Evolutionary conservation across 1,140 invertebrate genomes (phyloP).

Genomic region (Cardiocondyla obscurior): DNA sequence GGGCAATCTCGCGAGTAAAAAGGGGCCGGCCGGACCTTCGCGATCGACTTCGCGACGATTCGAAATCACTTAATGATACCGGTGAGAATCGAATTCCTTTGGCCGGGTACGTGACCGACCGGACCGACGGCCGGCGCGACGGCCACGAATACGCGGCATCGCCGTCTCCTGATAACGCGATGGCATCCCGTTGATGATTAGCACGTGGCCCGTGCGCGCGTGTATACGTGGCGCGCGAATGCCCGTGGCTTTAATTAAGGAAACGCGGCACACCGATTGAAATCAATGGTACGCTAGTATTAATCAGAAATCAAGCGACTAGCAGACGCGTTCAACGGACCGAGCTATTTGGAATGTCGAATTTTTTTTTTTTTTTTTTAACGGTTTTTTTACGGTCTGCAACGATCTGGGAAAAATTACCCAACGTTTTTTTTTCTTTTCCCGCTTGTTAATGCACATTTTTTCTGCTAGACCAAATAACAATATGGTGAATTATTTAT

Average conservation of each 20-base stretch:
- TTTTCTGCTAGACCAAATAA: background rate
- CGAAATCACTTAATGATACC: slow-evolving; percentile 55
- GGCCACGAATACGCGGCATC: slow-evolving; percentile 37
- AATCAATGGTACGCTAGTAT: background rate
- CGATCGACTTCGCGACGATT: slow-evolving; percentile 56
- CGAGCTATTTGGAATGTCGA: slow-evolving; percentile 29
- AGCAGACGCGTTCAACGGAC: background rate
- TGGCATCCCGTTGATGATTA: slow-evolving; percentile 56
- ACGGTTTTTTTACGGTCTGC: background rate
- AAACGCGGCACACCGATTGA: slow-evolving; percentile 40
- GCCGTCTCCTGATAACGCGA: slow-evolving; percentile 35
- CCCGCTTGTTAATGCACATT: background rate
- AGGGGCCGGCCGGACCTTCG: slow-evolving; percentile 1
- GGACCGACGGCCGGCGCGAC: background rate
- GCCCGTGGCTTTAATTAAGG: slow-evolving; percentile 47
- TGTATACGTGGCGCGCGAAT: slow-evolving; percentile 24
- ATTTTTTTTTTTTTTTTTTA: slow-evolving; percentile 32
- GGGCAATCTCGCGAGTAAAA: slow-evolving; percentile 40
- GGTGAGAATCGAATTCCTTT: slow-evolving; percentile 58
- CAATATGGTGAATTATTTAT: background rate
- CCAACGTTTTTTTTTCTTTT: background rate
- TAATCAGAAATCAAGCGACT: slow-evolving; percentile 1
- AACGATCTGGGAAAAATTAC: background rate
- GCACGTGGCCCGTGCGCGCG: slow-evolving; percentile 19
- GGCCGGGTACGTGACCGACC: background rate